Conservation (phyloP, 2,113 vertebrate genomes). For the Poeciliopsis prolifica region DNA sequence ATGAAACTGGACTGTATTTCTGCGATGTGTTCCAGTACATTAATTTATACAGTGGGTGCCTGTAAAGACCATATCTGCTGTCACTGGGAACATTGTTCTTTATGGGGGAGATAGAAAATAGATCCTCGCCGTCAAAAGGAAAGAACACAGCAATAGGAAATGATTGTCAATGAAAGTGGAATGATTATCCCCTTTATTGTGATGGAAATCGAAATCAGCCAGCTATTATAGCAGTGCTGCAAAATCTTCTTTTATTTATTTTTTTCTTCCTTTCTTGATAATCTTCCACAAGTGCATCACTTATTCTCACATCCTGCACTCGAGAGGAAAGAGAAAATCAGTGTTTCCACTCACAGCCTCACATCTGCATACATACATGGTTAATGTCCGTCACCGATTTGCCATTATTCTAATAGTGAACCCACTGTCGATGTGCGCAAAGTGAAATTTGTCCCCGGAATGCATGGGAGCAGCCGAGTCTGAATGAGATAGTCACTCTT, state of each 20-base stretch:
- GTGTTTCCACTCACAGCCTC: background rate
- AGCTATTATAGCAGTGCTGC: slow-evolving; percentile 35
- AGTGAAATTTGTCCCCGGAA: slow-evolving; percentile 13
- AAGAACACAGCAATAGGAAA: slow-evolving; percentile 19
- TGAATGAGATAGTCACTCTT: background rate
- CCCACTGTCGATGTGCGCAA: background rate
- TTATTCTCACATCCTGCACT: slow-evolving; percentile 32
- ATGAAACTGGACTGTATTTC: slow-evolving; percentile 24
- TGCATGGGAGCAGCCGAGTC: background rate
- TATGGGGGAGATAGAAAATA: slow-evolving; percentile 46
- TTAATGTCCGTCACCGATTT: slow-evolving; percentile 30
- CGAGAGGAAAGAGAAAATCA: background rate
- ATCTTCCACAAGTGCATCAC: slow-evolving; percentile 38
- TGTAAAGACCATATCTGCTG: slow-evolving; percentile 6
- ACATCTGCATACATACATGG: background rate
- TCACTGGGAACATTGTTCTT: slow-evolving; percentile 36
- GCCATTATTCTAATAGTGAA: slow-evolving; percentile 9
- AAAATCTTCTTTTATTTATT: slow-evolving; percentile 30
- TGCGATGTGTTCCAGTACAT: slow-evolving; percentile 37
- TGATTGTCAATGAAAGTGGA: slow-evolving; percentile 43
- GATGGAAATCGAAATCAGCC: slow-evolving; percentile 56
- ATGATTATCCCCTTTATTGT: slow-evolving; percentile 54
- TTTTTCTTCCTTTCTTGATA: slow-evolving; percentile 40
- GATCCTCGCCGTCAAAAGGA: slow-evolving; percentile 30
- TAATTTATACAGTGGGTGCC: slow-evolving; percentile 14